Evolutionary conservation across 2,888 invertebrate genomes (phyloP).

Genomic region (Cheilosia variabilis): DNA sequence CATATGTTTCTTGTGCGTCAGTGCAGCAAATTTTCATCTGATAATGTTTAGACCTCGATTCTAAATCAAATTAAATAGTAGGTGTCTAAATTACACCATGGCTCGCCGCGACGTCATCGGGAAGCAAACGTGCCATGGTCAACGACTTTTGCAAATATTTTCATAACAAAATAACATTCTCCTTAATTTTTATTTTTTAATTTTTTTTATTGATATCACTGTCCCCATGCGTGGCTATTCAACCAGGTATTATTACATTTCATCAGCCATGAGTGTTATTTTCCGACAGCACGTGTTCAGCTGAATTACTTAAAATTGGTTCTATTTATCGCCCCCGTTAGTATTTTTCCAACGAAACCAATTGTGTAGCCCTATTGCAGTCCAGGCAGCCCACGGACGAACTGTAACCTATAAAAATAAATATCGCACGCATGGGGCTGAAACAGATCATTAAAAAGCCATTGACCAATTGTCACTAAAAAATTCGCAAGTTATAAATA

Average conservation of each 20-base stretch:
- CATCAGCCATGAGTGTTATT: neutral
- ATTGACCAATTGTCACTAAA: constrained; percentile 65
- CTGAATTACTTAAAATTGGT: neutral
- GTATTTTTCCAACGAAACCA: neutral
- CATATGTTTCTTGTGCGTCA: too few relatives aligned
- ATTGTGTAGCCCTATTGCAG: neutral
- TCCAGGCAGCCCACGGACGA: constrained; percentile 1
- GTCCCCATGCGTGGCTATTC: neutral
- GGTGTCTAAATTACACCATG: neutral
- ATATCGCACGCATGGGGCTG: constrained; percentile 4
- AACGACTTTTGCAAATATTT: constrained; percentile 40
- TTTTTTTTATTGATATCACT: constrained; percentile 10
- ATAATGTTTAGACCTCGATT: neutral
- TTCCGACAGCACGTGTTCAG: constrained; percentile 22
- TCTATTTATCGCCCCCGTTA: too few relatives aligned
- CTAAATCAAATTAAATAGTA: neutral
- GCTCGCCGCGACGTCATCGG: constrained; percentile 2
- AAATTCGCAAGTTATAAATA: constrained; percentile 29
- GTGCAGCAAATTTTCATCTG: too few relatives aligned
- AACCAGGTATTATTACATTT: neutral
- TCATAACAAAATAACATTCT: constrained; percentile 1
- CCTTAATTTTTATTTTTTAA: constrained; percentile 10
- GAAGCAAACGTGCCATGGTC: constrained; percentile 34
- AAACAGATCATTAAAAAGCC: constrained; percentile 63
- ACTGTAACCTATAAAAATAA: constrained; percentile 8